Evolutionary conservation across 2,797 vertebrate species (phyloP), one percentile per base, ranked within the genome.

Genomic region (Amblyopsis hoosieri): DNA sequence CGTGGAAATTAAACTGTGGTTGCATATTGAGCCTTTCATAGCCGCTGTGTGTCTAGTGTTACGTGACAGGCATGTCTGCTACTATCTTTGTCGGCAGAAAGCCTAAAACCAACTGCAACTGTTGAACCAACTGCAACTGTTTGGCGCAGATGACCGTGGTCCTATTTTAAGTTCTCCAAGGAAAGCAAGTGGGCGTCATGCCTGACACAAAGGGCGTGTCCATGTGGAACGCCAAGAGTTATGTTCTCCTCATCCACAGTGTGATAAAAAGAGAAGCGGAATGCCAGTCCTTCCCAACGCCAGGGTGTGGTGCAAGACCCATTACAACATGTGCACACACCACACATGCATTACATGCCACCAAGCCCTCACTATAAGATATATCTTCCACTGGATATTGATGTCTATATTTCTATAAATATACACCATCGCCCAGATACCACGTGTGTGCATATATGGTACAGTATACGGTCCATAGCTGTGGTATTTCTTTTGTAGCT

Each of bases 211-310:
- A 88, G 78, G 89, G 90, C n/a, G 87, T 77, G 89, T 83, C 79
- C 60, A 82, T 1, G 73, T 73, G 79, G 80, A 76, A 84, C 80
- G 79, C 77, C 72, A 69, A 70, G 75, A 85, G 87, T 76, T 84
- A 87, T 88, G 83, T 57, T 31, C 73, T 80, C 12, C 10, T 76
- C 49, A 68, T 78, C 76, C 73, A 59, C 75, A 80, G 61, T 4
- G 81, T 29, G 82, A 75, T 89, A 87, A 85, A 90, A 88, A 87
- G 66, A 79, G 85, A 84, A 86, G 78, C 64, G 57, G 84, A 86
- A 86, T 84, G 74, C 58, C 65, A 55, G 84, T 72, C 75, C 83
- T 75, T 66, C 66, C 86, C 60, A 77, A 85, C 85, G 29, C 57
- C 75, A 78, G 89, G 92, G 90, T 71, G 89, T 85, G 87, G 89